phyloP scores from a whole-genome alignment of 64 coral and sea anemone species.

The Actinia tenebrosa region DNA sequence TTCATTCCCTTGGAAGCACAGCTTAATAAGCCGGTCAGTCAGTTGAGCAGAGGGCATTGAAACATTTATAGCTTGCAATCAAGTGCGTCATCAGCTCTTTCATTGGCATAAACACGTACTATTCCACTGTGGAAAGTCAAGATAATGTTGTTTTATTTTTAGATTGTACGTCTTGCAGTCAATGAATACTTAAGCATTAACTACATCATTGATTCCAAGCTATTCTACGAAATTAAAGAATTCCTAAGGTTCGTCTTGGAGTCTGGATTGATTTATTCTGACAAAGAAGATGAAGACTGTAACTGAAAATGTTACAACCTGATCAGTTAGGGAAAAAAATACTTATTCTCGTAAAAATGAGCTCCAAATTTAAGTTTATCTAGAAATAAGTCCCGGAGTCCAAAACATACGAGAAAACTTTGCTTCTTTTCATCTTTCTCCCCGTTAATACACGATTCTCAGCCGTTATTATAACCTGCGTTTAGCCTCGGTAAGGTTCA shows the following conservation, averaged over 20 bases:
- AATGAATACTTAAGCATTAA: neutral
- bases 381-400: too few species aligned
- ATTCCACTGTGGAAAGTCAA: neutral
- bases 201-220: neutral
- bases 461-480: too few species aligned
- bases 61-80: neutral
- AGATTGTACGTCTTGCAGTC: neutral
- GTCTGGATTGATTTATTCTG: neutral
- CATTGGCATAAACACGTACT: neutral
- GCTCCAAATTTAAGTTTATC: too few species aligned
- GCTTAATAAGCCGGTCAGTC: neutral
- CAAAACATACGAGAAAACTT: too few species aligned
- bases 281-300: neutral
- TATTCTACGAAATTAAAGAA: neutral
- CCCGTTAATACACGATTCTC: too few species aligned
- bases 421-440: too few species aligned
- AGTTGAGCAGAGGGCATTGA: neutral
- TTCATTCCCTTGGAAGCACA: neutral
- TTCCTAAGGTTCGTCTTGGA: neutral
- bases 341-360: too few species aligned
- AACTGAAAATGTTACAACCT: too few species aligned
- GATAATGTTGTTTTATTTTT: neutral
- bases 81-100: neutral
- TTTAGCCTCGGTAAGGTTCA: too few species aligned
- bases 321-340: too few species aligned